These are phyloP conservation scores for Tenthredo distinguenda DNA, from an alignment of 2,888 invertebrate species.

Conservation along the genomic window DNA sequence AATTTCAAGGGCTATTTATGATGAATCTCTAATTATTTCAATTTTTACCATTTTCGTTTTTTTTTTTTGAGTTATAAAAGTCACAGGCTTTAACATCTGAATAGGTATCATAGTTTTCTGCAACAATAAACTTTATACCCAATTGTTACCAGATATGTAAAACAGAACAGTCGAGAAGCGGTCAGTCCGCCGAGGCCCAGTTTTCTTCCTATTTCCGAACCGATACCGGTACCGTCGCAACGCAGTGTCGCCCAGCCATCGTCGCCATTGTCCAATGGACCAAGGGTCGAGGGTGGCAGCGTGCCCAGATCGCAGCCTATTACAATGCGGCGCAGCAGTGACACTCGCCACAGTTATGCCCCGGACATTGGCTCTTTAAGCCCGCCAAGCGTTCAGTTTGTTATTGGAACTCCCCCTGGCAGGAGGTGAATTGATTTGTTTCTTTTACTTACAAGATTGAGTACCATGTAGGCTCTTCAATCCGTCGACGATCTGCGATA, in stretches of 20 bases:
- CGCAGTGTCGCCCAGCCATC: conserved; percentile 74
- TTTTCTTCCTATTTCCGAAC: conserved; percentile 86
- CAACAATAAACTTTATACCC: not conserved
- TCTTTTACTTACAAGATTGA: not conserved
- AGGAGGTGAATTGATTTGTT: conserved; percentile 74
- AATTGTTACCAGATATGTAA: conserved; percentile 78
- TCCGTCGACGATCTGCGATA: not conserved
- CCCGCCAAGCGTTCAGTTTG: conserved; percentile 93
- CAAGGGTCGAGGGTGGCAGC: conserved; percentile 75
- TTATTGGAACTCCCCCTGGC: conserved; percentile 92
- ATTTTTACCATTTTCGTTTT: not conserved
- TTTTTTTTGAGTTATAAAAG: not conserved
- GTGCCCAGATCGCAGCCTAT: conserved; percentile 93
- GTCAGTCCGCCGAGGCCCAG: conserved; percentile 85
- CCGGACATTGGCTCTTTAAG: conserved; percentile 95
- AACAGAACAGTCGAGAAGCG: conserved; percentile 75
- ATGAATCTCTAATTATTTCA: not conserved
- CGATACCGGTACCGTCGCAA: conserved; percentile 88
- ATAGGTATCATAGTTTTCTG: not conserved
- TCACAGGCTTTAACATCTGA: not conserved
- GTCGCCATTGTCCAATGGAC: conserved; percentile 63
- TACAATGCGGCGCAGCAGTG: conserved; percentile 87
- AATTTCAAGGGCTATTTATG: not conserved
- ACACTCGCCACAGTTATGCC: conserved; percentile 83
- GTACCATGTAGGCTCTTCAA: not conserved